Conservation (phyloP, 2,797 vertebrate species). For the Ctenochaetus hawaiiensis region DNA sequence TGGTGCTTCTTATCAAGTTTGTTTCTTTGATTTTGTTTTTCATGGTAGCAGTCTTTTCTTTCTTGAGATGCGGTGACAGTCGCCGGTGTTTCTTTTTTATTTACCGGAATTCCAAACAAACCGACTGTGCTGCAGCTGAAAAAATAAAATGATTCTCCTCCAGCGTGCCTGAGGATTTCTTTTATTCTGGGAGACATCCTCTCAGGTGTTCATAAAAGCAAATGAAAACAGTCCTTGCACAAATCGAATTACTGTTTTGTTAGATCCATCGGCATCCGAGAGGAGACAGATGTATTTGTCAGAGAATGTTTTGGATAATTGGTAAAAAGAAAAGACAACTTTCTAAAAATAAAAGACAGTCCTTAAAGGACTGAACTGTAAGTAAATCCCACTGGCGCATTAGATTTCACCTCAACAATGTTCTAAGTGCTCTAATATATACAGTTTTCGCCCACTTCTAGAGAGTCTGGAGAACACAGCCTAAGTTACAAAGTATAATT, state of each 20-base stretch:
- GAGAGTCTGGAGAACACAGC: slow-evolving; percentile 27
- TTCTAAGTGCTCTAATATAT: slow-evolving; percentile 40
- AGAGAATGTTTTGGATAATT: slow-evolving; percentile 38
- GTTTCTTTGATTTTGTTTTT: slow-evolving; percentile 5
- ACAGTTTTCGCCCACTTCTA: slow-evolving; percentile 30
- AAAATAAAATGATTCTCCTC: slow-evolving; percentile 41
- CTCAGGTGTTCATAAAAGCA: slow-evolving; percentile 33
- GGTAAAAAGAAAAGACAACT: slow-evolving; percentile 35
- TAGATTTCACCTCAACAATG: slow-evolving; percentile 35
- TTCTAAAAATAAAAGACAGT: slow-evolving; percentile 12
- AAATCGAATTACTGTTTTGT: slow-evolving; percentile 43
- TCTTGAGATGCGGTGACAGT: slow-evolving; percentile 21
- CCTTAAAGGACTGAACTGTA: slow-evolving; percentile 1
- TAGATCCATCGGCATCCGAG: slow-evolving; percentile 33
- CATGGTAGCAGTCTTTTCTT: background rate
- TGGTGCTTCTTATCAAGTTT: background rate
- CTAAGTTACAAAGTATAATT: slow-evolving; percentile 39
- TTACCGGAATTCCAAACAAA: slow-evolving; percentile 40
- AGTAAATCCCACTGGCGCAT: slow-evolving; percentile 10
- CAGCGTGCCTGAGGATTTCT: slow-evolving; percentile 13
- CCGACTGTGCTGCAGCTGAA: slow-evolving; percentile 42
- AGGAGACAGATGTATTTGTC: slow-evolving; percentile 32
- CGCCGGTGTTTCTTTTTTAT: slow-evolving; percentile 28
- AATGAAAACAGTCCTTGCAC: slow-evolving; percentile 51
- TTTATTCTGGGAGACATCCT: slow-evolving; percentile 34